These are phyloP conservation scores for Prunella himalayana DNA, from an alignment of 2,113 vertebrate species.

Conservation along the genomic window DNA sequence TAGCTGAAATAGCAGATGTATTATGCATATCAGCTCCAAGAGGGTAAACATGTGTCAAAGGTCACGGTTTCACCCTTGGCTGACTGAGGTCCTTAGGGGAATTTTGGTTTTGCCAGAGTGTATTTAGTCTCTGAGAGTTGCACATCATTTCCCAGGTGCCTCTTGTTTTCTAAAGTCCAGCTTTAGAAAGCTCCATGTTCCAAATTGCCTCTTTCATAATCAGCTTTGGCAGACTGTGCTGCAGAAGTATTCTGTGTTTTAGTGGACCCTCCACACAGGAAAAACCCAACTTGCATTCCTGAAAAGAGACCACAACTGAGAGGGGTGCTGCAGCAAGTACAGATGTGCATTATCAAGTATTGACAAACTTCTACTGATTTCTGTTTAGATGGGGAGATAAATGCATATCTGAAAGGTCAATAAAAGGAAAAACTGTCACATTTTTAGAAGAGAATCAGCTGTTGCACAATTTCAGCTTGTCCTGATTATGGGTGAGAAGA, in stretches of 20 bases:
- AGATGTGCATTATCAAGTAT: background rate
- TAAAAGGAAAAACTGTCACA: background rate
- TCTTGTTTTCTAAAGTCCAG: constrained; percentile 34
- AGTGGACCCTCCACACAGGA: background rate
- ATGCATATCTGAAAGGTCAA: background rate
- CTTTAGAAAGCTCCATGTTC: background rate
- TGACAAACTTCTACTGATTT: background rate
- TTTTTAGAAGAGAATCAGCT: constrained; percentile 30
- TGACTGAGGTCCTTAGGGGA: constrained; percentile 35
- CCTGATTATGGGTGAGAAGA: background rate
- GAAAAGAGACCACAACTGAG: background rate
- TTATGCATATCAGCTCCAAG: background rate
- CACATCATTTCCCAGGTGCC: constrained; percentile 45
- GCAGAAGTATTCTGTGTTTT: background rate
- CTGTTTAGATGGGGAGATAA: background rate
- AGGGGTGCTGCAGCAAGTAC: background rate
- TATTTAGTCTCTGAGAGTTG: constrained; percentile 12
- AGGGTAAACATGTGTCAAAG: constrained; percentile 27
- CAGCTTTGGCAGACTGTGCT: background rate
- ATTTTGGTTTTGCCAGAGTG: constrained; percentile 15
- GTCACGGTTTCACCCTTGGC: constrained; percentile 41
- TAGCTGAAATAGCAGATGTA: constrained; percentile 13
- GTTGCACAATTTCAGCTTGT: constrained; percentile 52
- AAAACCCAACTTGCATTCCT: background rate
- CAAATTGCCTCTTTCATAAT: constrained; percentile 30